Evolutionary conservation across 2,797 vertebrate species (phyloP), one percentile per base, ranked within the genome.

Genomic region (Erethizon dorsatum): DNA sequence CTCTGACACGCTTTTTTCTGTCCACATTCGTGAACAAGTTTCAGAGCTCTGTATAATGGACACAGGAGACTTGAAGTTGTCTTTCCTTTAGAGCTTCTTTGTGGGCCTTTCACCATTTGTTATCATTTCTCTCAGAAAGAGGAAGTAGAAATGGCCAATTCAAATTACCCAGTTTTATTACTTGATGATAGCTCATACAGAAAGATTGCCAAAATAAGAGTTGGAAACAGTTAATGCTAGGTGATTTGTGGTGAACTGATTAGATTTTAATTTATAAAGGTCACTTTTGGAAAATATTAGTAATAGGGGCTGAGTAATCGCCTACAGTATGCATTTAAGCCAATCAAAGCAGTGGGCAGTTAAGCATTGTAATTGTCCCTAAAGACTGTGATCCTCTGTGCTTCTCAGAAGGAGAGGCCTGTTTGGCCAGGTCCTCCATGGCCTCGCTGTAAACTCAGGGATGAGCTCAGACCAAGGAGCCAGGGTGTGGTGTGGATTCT

Each of bases 271-370:
- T 88, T 91, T 95, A 56, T 85, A 69, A 94, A 95, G 31, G 9
- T 96, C n/a, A 57, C n/a, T 79, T 95, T 88, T 65, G 31, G 82
- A 88, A 87, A 96, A 59, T 95, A 52, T 54, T 90, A 75, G 22
- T 37, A 85, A 54, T 80, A 41, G 65, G 31, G 47, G 10, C 47
- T 86, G n/a, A 94, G 13, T 92, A 90, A 45, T 78, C 73, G 22
- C n/a, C 22, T 85, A 28, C 3, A 33, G 4, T 63, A 12, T 65
- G 1, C 71, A 84, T 69, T 88, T 41, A 86, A 67, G 56, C 56
- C 96, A 90, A 80, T 65, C 45, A 86, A 93, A 77, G 71, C n/a
- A 50, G 20, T 69, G 28, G 10, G 26, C 24, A 83, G 57, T 85
- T 69, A 50, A 84, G 37, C 92, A 86, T 84, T 41, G 61, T 4